phyloP scores from a whole-genome alignment of 2,113 vertebrate species.

The Bostrychus sinensis region DNA sequence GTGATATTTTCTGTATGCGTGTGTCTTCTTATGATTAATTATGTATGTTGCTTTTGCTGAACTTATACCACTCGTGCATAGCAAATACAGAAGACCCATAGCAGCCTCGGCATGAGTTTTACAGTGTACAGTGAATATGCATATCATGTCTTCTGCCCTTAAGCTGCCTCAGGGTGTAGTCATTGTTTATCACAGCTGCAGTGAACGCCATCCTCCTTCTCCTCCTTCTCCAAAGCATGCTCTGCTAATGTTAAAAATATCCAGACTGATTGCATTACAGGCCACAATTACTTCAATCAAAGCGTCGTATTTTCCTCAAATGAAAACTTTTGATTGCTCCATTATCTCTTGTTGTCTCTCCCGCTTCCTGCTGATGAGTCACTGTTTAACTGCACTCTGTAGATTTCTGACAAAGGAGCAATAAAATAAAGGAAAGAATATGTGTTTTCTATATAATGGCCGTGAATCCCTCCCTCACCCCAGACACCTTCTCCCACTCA shows the following conservation, averaged over 20 bases:
- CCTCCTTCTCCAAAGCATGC: neutral
- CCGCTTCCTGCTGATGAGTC: neutral
- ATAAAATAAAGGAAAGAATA: neutral
- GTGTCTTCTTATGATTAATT: neutral
- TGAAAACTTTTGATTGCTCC: constrained; percentile 8
- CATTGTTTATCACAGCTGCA: constrained; percentile 1
- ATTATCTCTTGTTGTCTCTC: neutral
- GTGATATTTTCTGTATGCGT: no score
- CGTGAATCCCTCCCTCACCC: no score
- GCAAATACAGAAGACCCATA: neutral
- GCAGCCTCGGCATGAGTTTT: neutral
- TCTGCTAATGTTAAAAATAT: neutral
- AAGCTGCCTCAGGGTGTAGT: neutral
- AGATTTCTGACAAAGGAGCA: neutral
- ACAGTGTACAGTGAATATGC: neutral
- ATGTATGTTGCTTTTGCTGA: neutral
- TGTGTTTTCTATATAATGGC: neutral
- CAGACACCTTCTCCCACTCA: no score
- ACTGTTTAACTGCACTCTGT: neutral
- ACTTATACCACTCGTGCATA: neutral
- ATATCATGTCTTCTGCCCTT: neutral
- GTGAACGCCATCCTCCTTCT: neutral
- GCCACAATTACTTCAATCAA: neutral
- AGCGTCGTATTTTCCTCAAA: neutral
- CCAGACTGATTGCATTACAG: constrained; percentile 1